Evolutionary conservation across 2,113 vertebrate species (phyloP), one percentile per base, ranked within the genome.

Genomic region (Chamaetylas fuelleborni): DNA sequence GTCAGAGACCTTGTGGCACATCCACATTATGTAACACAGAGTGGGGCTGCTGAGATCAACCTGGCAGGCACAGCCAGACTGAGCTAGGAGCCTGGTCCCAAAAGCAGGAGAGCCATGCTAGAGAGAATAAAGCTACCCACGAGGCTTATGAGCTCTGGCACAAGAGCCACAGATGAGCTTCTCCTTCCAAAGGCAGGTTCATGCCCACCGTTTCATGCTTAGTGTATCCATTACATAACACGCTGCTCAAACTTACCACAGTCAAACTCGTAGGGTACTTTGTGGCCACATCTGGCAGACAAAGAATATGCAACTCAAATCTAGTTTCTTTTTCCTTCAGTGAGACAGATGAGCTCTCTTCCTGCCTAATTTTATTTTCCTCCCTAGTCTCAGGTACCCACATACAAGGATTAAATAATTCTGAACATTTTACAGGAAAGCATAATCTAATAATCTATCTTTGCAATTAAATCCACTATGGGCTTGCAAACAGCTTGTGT

Each of bases 381-480:
- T 51, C 34, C 43, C 71, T n/a, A 29, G 33, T 51, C 54, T 80
- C 51, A 80, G 51, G 71, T 82, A 88, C 31, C 8, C 26, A 23
- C 24, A 67, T 5, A 73, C 11, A 83, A 80, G 20, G 18, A 86
- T 69, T 72, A 82, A 72, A 54, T 60, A 64, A 81, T 74, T 92
- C 34, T 34, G 23, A 83, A 12, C 72, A 74, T 57, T 81, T 89
- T 78, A 84, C 15, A 84, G 43, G 51, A 86, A 81, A 67, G 19
- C 14, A 81, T 53, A 5, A 53, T 33, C 31, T 67, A 67, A 69
- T 88, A 67, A 93, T 60, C 85, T 70, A 42, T 53, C 43, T 43
- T 62, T 61, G 40, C 36, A 84, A 83, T 88, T 90, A 81, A 95
- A 86, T 90, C 53, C 22, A 43, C 28, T 42, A 15, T 5, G 81